phyloP scores from a whole-genome alignment of 2,113 vertebrate genomes.

The Columbina picui region DNA sequence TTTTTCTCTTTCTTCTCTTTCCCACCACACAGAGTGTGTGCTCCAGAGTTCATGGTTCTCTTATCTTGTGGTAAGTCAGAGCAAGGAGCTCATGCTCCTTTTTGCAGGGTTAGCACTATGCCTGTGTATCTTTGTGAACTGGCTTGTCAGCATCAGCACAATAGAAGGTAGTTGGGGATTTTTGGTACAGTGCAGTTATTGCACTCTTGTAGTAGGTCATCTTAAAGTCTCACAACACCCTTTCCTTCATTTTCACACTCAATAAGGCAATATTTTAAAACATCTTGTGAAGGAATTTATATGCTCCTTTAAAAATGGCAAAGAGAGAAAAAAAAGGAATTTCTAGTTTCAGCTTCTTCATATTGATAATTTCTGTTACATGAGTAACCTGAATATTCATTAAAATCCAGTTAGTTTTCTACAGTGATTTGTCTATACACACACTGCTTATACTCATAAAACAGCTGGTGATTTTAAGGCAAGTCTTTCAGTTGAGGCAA shows the following conservation, averaged over 20 bases:
- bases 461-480: not conserved
- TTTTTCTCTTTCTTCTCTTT: not conserved
- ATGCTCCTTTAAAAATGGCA: not conserved
- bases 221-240: not conserved
- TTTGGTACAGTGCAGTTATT: not conserved
- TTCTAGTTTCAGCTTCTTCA: not conserved
- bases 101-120: not conserved
- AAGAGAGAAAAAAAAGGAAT: not conserved
- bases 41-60: rapidly evolving
- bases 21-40: not conserved
- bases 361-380: not conserved
- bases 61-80: not conserved
- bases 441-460: not conserved
- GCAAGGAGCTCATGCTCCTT: not conserved
- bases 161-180: not conserved
- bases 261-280: not conserved
- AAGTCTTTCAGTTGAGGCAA: not conserved
- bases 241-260: not conserved
- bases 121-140: not conserved
- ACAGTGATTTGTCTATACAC: rapidly evolving
- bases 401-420: not conserved
- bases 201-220: not conserved
- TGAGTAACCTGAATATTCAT: not conserved
- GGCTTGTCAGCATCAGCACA: not conserved
- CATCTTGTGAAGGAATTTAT: not conserved